Base-by-base conservation (phyloP, 2,888 invertebrate genomes). In the Idaea biselata region DNA sequence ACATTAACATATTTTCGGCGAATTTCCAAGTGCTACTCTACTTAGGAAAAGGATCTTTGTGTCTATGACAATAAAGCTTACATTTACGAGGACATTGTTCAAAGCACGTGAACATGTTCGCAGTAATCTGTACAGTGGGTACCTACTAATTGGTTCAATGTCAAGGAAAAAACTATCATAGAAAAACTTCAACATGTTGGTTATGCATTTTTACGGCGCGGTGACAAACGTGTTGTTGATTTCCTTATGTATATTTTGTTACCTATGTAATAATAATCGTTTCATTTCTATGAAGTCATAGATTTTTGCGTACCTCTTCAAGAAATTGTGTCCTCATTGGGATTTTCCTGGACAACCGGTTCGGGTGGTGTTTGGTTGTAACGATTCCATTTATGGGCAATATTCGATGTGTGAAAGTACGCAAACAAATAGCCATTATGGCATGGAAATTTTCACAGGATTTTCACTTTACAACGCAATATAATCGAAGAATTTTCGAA, bases 361-460 rank as follows among this genome's bases (percentile, higher is more conserved):
- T 90, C 64, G 93, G 82, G 81, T 93, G 93, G 79, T 82, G 94
- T 84, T 93, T 91, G 31, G 93, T 89, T 62, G 91, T 86, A 78
- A 93, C 90, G 65, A 93, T 91, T 66, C 91, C 89, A 78, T 93
- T 92, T 72, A 93, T 84, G 55, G 93, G 91, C 69, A 93, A 82
- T 73, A 94, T 84, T 87, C 93, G 94, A 73, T 88, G 91, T n/a
- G 94, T 89, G 68, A 94, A 80, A 56, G 93, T 89, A 71, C 94
- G 93, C 75, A 94, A 85, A 74, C 93, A 94, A 76, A 93, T 91
- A 74, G 94, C 93, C 94, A 94, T 94, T 78, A 82, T 86, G 70
- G 78, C 81, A 79, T 79, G 67, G 70, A 76, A 71, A 8, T 44
- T 44, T 44, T 44, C 44, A 44, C 44, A 8, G 44, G 57, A 58